Conservation (phyloP, 2,113 vertebrate genomes). For the Micronycteris hirsuta region DNA sequence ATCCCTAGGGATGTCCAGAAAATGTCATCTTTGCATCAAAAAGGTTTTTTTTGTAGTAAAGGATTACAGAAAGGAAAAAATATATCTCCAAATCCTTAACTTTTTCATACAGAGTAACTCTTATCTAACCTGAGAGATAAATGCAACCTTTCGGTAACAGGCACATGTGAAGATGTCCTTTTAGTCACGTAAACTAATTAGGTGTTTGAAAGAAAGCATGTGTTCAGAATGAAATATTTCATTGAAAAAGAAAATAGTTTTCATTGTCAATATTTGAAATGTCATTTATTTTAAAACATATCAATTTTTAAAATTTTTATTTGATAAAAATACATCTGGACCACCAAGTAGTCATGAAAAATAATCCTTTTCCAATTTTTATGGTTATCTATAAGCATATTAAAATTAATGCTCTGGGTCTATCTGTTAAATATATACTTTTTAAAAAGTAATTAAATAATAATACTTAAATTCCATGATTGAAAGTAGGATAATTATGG, state of each 20-base stretch:
- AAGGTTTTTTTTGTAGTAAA: conserved; percentile 59
- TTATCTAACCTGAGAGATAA: conserved; percentile 42
- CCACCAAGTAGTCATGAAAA: not conserved
- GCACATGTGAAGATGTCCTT: conserved; percentile 33
- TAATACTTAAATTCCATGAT: not conserved
- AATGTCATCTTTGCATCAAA: conserved; percentile 80
- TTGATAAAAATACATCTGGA: not conserved
- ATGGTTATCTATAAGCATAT: not conserved
- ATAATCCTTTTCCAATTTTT: not conserved
- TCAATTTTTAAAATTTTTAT: not conserved
- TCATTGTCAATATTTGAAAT: not conserved
- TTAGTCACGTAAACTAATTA: conserved; percentile 46
- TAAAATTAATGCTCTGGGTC: not conserved
- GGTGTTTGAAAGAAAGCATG: not conserved
- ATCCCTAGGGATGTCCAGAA: conserved; percentile 76
- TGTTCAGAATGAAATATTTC: not conserved
- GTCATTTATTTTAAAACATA: not conserved
- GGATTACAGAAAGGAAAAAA: conserved; percentile 60
- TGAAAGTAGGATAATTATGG: not conserved
- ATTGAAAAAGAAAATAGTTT: not conserved
- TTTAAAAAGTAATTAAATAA: not conserved
- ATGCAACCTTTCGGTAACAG: conserved; percentile 33
- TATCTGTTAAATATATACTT: not conserved
- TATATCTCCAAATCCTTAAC: conserved; percentile 48
- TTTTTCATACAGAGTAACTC: conserved; percentile 35